phyloP scores from a whole-genome alignment of 2,888 invertebrate genomes.

The Heteropelma amictum region DNA sequence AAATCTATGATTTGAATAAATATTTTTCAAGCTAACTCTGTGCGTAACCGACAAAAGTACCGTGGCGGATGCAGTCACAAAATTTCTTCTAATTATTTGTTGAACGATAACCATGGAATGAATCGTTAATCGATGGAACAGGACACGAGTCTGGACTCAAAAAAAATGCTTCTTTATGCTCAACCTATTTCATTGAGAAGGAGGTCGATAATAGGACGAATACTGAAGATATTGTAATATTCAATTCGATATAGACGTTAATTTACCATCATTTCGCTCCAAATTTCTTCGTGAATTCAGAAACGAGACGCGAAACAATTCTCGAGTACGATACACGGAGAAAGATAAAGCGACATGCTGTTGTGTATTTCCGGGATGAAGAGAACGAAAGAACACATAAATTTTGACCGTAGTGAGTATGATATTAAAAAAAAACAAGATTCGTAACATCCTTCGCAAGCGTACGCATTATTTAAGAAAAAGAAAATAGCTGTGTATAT shows the following conservation, averaged over 20 bases:
- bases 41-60: too few relatives aligned
- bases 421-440: constrained; percentile 62
- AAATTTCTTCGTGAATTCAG: too few relatives aligned
- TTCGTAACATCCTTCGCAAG: constrained; percentile 54
- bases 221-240: too few relatives aligned
- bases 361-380: not conserved
- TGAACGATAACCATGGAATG: too few relatives aligned
- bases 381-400: constrained; percentile 2
- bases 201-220: not conserved
- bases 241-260: too few relatives aligned
- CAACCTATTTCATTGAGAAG: not conserved
- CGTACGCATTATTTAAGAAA: constrained; percentile 67
- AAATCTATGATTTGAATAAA: constrained; percentile 24
- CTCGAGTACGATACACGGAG: too few relatives aligned
- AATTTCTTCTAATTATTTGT: too few relatives aligned
- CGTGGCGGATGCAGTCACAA: too few relatives aligned
- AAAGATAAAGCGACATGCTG: too few relatives aligned
- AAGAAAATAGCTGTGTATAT: constrained; percentile 71
- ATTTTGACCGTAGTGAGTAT: constrained; percentile 43
- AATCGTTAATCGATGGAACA: constrained; percentile 20
- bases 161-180: constrained; percentile 13
- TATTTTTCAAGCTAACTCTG: constrained; percentile 28
- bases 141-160: not conserved
- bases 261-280: too few relatives aligned
- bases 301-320: too few relatives aligned